Percentiles rank a stretch among this genome's conserved stretches.
Conservation (phyloP, 2,113 vertebrate species). For the Jaculus jaculus region DNA sequence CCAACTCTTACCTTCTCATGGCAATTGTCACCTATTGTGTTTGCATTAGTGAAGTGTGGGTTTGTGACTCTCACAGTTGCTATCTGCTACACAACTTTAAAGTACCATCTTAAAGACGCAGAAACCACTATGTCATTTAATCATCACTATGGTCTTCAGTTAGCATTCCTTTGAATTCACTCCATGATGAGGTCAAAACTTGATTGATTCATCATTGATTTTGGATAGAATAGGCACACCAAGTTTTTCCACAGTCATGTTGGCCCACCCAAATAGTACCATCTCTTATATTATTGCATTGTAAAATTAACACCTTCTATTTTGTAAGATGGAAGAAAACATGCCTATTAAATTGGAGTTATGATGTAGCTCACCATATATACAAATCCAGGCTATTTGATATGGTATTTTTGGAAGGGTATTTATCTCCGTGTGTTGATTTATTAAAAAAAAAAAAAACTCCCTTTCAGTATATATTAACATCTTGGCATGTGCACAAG, state of each 20-base stretch:
- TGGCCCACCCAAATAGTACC: fast-evolving
- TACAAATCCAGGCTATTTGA: not conserved
- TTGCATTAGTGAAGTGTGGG: not conserved
- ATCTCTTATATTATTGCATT: not conserved
- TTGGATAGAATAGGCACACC: not conserved
- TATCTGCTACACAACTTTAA: not conserved
- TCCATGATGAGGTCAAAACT: not conserved
- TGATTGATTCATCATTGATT: not conserved
- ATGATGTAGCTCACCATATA: not conserved
- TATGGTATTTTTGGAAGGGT: not conserved
- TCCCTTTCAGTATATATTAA: not conserved
- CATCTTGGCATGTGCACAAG: not conserved
- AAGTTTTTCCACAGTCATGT: not conserved
- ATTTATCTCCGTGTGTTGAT: not conserved
- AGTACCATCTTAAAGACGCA: not conserved
- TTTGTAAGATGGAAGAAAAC: not conserved
- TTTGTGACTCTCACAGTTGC: not conserved
- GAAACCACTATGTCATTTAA: not conserved
- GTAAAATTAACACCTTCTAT: not conserved
- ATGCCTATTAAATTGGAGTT: not conserved
- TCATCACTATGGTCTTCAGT: not conserved
- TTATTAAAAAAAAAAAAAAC: slow-evolving; percentile 1
- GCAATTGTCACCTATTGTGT: not conserved
- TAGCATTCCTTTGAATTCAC: not conserved
- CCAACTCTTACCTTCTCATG: not conserved